Evolutionary conservation across 2,797 vertebrate genomes (phyloP), one percentile per base, ranked within the genome.

Genomic region (Tachyglossus aculeatus): DNA sequence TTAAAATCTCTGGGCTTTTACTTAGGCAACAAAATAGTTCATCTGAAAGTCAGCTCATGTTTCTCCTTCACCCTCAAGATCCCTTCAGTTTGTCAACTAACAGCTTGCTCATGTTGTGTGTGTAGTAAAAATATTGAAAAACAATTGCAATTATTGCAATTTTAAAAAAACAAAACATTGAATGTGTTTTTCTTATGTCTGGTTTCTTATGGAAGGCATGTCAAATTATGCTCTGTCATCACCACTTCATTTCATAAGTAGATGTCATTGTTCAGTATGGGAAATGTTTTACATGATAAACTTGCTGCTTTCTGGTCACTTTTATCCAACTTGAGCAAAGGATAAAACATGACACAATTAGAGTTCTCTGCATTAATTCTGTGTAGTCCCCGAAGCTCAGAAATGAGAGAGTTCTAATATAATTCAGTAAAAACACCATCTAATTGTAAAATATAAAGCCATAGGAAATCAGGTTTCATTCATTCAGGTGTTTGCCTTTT

Each of bases 101-200:
- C 56, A 58, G 41, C 71, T 74, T 74, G 68, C 71, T 82, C 64
- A 67, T 57, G 14, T 2, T 68, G 60, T 79, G 67, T 65, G 77
- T 78, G 77, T 25, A 48, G 81, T 58, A 57, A 71, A 77, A 54
- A 47, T 33, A 76, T 60, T 79, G 55, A 0, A 84, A 84, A 73
- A 27, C 24, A 48, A 48, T 48, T 60, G 67, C 62, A 64, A 48
- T 31, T 48, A 29, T 27, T 27, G 31, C 48, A 48, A 48, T 27
- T 27, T 31, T 15, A 48, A 31, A 31, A 48, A 48, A 48, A 19
- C 25, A 18, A 47, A 47, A 5, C 15, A 4, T 18, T 19, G 27
- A n/a, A n/a, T 48, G 45, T 31, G 11, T 13, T 48, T 11, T 48
- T 43, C 22, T 48, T 48, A n/a, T 48, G 9, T 13, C 13, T 8